Percentiles rank a stretch among this genome's conserved stretches.
Conservation (phyloP, 2,888 invertebrate species). For the Siphonodentalium dalli region DNA sequence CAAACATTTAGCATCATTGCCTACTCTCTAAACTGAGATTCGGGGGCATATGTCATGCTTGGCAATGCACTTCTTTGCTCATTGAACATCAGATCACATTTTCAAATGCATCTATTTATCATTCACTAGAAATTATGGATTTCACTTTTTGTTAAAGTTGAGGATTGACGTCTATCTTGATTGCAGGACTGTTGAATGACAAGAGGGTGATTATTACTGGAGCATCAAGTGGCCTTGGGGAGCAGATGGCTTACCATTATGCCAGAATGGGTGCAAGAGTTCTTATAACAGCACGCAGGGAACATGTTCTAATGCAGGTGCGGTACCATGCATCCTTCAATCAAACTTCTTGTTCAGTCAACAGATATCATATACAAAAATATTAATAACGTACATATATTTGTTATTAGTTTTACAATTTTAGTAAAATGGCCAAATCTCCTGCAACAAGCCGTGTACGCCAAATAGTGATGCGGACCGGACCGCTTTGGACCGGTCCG, state of each 20-base stretch:
- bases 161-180: background rate
- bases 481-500: too few relatives aligned
- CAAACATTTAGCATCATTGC: too few relatives aligned
- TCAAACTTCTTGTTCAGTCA: background rate
- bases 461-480: too few relatives aligned
- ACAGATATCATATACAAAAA: too few relatives aligned
- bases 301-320: conserved; percentile 46
- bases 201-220: conserved; percentile 60
- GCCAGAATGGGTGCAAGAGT: conserved; percentile 54
- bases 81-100: too few relatives aligned
- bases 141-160: background rate
- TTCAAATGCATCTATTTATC: background rate
- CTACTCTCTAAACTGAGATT: too few relatives aligned
- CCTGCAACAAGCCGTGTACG: too few relatives aligned
- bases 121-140: background rate
- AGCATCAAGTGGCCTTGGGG: conserved; percentile 61
- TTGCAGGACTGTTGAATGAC: conserved; percentile 44
- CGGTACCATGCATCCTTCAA: background rate
- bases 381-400: too few relatives aligned
- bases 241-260: conserved; percentile 61
- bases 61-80: too few relatives aligned
- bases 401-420: too few relatives aligned
- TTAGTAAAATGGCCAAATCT: too few relatives aligned
- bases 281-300: conserved; percentile 53
- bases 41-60: too few relatives aligned